phyloP scores from a whole-genome alignment of 2,113 vertebrate genomes.

The Chionomys nivalis region DNA sequence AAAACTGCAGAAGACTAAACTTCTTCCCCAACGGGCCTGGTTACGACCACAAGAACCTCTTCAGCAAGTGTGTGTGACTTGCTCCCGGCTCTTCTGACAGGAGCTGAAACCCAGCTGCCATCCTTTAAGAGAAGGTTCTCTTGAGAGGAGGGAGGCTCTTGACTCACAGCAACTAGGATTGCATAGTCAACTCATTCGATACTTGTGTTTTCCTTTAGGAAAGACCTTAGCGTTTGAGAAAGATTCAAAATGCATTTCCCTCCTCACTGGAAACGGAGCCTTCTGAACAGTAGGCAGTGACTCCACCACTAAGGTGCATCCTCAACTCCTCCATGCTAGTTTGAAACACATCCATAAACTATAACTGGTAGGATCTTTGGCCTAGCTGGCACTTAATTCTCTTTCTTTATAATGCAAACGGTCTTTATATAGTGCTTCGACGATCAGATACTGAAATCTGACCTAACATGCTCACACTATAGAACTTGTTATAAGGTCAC shows the following conservation, averaged over 20 bases:
- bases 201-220: background rate
- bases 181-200: background rate
- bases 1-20: background rate
- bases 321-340: background rate
- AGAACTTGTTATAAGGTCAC: background rate
- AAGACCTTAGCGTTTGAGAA: conserved; percentile 16
- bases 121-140: background rate
- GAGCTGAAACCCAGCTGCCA: background rate
- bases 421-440: background rate
- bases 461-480: accelerated
- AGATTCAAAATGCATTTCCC: background rate
- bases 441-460: background rate
- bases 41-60: background rate
- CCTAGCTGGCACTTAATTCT: background rate
- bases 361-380: background rate
- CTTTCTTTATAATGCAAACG: background rate
- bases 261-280: background rate
- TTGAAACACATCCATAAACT: background rate
- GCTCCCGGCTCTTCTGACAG: background rate
- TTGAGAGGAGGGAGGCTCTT: background rate
- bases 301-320: background rate
- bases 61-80: background rate
- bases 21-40: background rate
- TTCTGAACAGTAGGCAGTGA: background rate
- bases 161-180: background rate